Percentiles rank a stretch among this genome's conserved stretches.
Evolutionary conservation across 2,797 vertebrate species (phyloP).

Genomic region (Ptychobarbus kaznakovi): DNA sequence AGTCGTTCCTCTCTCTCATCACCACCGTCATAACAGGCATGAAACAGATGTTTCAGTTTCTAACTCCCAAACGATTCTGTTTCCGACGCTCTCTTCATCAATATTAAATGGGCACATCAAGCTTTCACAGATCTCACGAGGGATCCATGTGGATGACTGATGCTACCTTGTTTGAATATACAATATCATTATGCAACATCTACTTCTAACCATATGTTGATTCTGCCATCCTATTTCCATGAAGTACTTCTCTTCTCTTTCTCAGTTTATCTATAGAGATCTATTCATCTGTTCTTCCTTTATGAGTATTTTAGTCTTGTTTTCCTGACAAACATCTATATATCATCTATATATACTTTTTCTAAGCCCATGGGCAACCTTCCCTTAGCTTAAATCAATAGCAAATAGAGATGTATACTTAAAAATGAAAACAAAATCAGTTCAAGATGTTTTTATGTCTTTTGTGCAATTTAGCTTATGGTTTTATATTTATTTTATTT

Average conservation of each 20-base stretch:
- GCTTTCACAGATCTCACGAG: constrained; percentile 70
- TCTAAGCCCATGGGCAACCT: not conserved
- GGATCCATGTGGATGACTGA: constrained; percentile 56
- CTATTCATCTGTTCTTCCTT: not conserved
- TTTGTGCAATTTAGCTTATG: not conserved
- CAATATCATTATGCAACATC: constrained; percentile 10
- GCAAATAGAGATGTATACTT: not conserved
- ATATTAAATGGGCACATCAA: constrained; percentile 63
- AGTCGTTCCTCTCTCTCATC: constrained; percentile 29
- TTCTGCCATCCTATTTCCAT: not conserved
- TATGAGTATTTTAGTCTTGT: not conserved
- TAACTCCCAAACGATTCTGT: constrained; percentile 28
- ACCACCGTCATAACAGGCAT: not conserved
- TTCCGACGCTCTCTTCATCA: constrained; percentile 25
- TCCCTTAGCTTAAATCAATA: not conserved
- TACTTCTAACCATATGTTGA: constrained; percentile 17
- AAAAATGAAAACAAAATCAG: not conserved
- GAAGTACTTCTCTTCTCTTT: not conserved
- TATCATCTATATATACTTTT: not conserved
- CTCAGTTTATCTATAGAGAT: not conserved
- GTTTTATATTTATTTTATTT: too few relatives aligned
- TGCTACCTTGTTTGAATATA: constrained; percentile 32
- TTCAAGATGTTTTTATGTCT: not conserved
- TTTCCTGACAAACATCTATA: not conserved
- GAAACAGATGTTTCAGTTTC: constrained; percentile 48